Base-by-base conservation (phyloP, 2,888 invertebrate species). In the Flexamia atlantica region DNA sequence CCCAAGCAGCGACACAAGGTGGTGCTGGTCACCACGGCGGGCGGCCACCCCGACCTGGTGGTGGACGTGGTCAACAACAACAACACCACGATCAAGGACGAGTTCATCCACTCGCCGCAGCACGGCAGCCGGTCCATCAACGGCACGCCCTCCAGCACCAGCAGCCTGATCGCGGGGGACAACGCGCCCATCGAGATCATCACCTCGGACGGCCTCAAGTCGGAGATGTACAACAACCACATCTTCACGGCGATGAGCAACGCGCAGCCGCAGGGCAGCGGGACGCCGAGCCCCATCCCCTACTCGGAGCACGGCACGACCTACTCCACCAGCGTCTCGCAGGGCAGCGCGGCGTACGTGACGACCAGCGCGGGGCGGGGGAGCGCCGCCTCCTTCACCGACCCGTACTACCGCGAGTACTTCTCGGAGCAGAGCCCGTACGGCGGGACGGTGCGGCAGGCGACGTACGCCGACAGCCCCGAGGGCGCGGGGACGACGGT, bases 391-490 rank as follows among this genome's bases (percentile, higher is more conserved):
- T 91, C 94, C 74, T 95, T 95, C 89, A 91, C 94, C 87, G 95
- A 95, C 89, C 94, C 95, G 86, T 95, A 97, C 92, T 95, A 95
- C 91, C 94, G 96, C 90, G 96, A 96, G 90, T 95, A 95, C 90
- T 95, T 95, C 90, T 92, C 92, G 57, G 91, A 92, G 74, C 87
- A 86, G 57, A 87, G 87, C 46, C 87, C 87, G 0, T 88, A 88
- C 84, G 85, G 86, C 40, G 85, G 87, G 17, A 87, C 87, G 83
- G 86, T 88, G 25, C 83, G 87, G 60, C 86, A 85, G 83, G 85
- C 89, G 89, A 83, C 90, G 93, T 87, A 88, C 82, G 87, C 88
- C 86, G 89, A 89, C 84, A 89, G 89, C 86, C 91, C 91, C 60
- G 90, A 90, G 85, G 91, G 91, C 70, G 90, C 90, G 84, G 91